phyloP scores from a whole-genome alignment of 1,140 invertebrate species.

The Orchesella cincta region DNA sequence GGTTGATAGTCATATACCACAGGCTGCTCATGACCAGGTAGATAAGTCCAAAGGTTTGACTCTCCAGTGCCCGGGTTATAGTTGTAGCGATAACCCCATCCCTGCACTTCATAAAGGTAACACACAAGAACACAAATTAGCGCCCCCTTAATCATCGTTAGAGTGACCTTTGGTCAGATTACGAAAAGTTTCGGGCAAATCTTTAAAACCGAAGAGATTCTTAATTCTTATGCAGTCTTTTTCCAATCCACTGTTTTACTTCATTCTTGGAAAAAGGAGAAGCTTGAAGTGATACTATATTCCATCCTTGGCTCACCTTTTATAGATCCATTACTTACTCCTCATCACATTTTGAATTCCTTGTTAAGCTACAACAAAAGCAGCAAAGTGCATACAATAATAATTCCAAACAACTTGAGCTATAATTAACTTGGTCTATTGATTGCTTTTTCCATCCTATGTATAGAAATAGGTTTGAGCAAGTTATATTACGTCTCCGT shows the following conservation, averaged over 20 bases:
- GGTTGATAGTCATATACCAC: conserved; percentile 23
- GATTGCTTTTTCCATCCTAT: conserved; percentile 21
- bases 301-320: conserved; percentile 6
- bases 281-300: neutral
- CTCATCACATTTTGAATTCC: neutral
- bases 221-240: too few relatives aligned
- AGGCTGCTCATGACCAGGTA: conserved; percentile 36
- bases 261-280: neutral
- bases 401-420: neutral
- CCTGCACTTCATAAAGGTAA: neutral
- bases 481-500: too few relatives aligned
- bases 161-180: too few relatives aligned
- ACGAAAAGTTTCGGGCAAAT: too few relatives aligned
- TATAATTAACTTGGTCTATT: conserved; percentile 20
- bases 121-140: neutral
- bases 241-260: too few relatives aligned
- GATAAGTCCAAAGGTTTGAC: conserved; percentile 29
- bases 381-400: neutral
- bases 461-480: neutral
- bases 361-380: neutral
- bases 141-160: too few relatives aligned
- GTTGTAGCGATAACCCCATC: conserved; percentile 37
- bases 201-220: too few relatives aligned
- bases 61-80: conserved; percentile 29
- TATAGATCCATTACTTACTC: conserved; percentile 15